phyloP scores from a whole-genome alignment of 2,888 invertebrate species.

The Nemotelus nigrinus region DNA sequence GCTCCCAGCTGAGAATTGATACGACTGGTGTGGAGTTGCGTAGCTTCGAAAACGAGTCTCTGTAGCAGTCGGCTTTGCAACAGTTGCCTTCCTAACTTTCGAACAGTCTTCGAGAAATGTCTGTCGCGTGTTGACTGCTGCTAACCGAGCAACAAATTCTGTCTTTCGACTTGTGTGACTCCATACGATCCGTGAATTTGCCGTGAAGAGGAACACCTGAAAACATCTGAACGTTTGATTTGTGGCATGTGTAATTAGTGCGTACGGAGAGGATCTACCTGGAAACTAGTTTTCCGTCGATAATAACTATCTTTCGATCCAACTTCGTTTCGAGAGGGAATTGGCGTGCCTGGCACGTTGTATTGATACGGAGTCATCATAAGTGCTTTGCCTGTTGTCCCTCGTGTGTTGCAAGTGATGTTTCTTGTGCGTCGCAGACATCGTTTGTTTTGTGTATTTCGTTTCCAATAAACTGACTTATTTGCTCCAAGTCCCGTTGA shows the following conservation, averaged over 20 bases:
- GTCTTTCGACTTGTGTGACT: not conserved
- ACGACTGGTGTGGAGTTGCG: not conserved
- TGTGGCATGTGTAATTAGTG: conserved; percentile 28
- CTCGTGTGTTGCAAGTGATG: not conserved
- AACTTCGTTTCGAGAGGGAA: conserved; percentile 6
- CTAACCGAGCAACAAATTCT: not conserved
- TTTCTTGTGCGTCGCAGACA: not conserved
- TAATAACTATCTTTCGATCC: conserved; percentile 2
- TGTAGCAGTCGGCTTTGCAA: not conserved
- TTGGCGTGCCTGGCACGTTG: not conserved
- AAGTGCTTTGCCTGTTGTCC: not conserved
- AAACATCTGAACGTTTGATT: not conserved
- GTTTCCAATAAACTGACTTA: conserved; percentile 2
- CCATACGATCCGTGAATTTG: not conserved
- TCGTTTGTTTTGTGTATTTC: conserved; percentile 2
- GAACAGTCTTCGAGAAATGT: conserved; percentile 38
- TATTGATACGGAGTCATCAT: not conserved
- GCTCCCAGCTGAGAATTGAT: conserved; percentile 31
- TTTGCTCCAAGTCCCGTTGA: conserved; percentile 36
- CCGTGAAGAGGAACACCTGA: not conserved
- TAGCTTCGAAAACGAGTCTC: not conserved
- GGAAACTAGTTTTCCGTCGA: conserved; percentile 15
- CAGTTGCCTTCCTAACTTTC: conserved; percentile 17
- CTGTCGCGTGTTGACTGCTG: conserved; percentile 34
- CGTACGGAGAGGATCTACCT: conserved; percentile 1